Percentiles rank a stretch among this genome's conserved stretches.
phyloP scores from a whole-genome alignment of 2,888 invertebrate species.

The Nesidiocoris tenuis region DNA sequence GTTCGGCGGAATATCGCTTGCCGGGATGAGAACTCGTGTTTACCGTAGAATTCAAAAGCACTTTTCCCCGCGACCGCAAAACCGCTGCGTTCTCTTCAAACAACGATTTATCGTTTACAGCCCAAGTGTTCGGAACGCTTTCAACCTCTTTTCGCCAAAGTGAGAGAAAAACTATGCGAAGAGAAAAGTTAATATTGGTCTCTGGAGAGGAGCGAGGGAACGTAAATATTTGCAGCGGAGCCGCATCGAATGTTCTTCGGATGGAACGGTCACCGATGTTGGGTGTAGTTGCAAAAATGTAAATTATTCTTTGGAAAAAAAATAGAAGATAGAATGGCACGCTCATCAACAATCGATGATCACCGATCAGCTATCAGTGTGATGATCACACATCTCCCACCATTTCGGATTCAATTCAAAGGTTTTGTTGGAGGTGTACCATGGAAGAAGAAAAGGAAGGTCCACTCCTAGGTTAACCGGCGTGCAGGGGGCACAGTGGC shows the following conservation, averaged over 20 bases:
- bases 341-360: too few relatives aligned
- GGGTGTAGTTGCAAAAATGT: too few relatives aligned
- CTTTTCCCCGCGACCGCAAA: neutral
- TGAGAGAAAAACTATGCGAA: neutral
- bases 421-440: too few relatives aligned
- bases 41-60: neutral
- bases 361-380: too few relatives aligned
- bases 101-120: neutral
- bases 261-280: neutral
- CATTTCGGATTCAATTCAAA: too few relatives aligned
- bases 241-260: neutral
- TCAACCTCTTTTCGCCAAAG: neutral
- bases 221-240: neutral
- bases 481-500: too few relatives aligned
- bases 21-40: neutral
- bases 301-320: too few relatives aligned
- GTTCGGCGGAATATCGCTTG: neutral
- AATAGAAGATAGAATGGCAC: too few relatives aligned
- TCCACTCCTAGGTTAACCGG: too few relatives aligned
- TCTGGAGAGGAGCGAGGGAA: neutral
- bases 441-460: too few relatives aligned
- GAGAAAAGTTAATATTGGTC: neutral
- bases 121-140: neutral
- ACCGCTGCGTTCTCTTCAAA: neutral
- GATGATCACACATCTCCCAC: too few relatives aligned